Percentiles rank a stretch among this genome's conserved stretches.
Conservation (phyloP, 2,113 vertebrate species). For the Cheilinus undulatus region DNA sequence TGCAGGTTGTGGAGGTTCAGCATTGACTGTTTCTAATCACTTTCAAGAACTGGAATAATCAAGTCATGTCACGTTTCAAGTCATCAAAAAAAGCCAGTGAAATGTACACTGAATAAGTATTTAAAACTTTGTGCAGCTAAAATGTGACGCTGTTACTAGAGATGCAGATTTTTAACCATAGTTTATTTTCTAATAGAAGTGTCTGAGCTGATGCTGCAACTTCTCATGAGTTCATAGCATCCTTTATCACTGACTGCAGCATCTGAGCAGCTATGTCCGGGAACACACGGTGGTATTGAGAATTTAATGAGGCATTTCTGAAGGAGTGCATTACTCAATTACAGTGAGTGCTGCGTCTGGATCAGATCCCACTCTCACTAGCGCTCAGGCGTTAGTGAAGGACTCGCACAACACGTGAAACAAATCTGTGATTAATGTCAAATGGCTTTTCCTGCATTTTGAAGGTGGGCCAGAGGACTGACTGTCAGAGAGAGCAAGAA, state of each 20-base stretch:
- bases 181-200: background rate
- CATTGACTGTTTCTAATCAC: constrained; percentile 41
- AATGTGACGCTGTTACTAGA: constrained; percentile 24
- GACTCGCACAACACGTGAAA: constrained; percentile 23
- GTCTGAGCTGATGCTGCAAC: background rate
- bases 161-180: constrained; percentile 4
- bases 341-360: constrained; percentile 79
- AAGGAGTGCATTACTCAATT: constrained; percentile 78
- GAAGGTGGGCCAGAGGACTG: constrained; percentile 49
- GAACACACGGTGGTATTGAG: constrained; percentile 62
- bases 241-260: constrained; percentile 41
- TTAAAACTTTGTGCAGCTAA: constrained; percentile 23
- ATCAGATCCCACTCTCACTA: constrained; percentile 46
- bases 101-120: constrained; percentile 53
- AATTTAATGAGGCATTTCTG: constrained; percentile 79
- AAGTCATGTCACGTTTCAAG: background rate
- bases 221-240: constrained; percentile 23
- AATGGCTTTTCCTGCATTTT: constrained; percentile 30
- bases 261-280: constrained; percentile 60
- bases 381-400: constrained; percentile 33
- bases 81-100: constrained; percentile 17
- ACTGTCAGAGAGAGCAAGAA: constrained; percentile 19
- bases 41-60: too few relatives aligned
- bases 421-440: constrained; percentile 41
- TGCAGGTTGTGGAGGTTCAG: constrained; percentile 72